Percentiles rank a stretch among this genome's conserved stretches.
Evolutionary conservation across 2,888 invertebrate species (phyloP).

Genomic region (Leistus spinibarbis): DNA sequence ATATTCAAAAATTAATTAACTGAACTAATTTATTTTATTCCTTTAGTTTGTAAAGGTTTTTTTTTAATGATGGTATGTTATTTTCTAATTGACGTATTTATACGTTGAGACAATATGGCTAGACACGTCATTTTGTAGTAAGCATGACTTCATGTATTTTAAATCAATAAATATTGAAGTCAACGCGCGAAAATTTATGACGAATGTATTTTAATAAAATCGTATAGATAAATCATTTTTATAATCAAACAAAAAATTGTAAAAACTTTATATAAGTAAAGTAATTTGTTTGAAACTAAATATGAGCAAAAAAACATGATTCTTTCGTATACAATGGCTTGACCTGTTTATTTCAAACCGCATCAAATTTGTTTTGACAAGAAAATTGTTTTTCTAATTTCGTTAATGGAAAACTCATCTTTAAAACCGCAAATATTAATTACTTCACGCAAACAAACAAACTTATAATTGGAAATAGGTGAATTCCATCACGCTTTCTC

Average conservation of each 20-base stretch:
- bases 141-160: neutral
- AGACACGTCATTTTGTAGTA: too few species aligned
- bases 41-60: too few species aligned
- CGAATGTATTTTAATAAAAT: neutral
- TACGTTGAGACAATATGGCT: too few species aligned
- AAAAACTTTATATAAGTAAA: neutral
- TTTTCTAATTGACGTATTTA: too few species aligned
- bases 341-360: neutral
- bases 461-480: neutral
- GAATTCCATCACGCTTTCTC: neutral
- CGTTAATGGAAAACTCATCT: neutral
- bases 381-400: neutral
- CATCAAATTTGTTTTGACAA: neutral
- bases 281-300: neutral
- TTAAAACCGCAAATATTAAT: slow-evolving; percentile 1
- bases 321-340: neutral
- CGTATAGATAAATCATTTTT: neutral
- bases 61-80: too few species aligned
- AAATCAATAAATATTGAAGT: neutral
- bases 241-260: neutral
- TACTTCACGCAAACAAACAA: neutral
- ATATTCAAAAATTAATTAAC: too few species aligned
- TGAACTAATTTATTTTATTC: too few species aligned
- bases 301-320: neutral
- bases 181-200: neutral